Percentiles rank a stretch among this genome's conserved stretches.
These are phyloP conservation scores for Agrochola macilenta DNA, from an alignment of 2,888 invertebrate genomes.

Conservation along the genomic window DNA sequence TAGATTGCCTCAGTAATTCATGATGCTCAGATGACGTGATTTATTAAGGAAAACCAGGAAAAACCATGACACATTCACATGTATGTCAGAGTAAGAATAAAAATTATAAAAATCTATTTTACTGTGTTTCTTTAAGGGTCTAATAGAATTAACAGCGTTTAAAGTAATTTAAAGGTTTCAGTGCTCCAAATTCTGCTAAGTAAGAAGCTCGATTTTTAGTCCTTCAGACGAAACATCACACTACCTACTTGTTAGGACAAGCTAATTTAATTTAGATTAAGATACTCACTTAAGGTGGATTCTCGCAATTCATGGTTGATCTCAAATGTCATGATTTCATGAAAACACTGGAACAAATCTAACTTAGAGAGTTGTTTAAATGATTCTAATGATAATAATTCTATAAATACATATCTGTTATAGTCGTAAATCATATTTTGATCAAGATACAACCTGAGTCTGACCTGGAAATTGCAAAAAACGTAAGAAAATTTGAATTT, in stretches of 20 bases:
- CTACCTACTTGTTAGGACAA: not conserved
- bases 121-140: too few species aligned
- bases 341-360: too few species aligned
- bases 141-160: not conserved
- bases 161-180: not conserved
- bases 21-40: conserved; percentile 18
- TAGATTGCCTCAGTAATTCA: not conserved
- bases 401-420: too few species aligned
- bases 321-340: too few species aligned
- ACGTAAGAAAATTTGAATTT: too few species aligned
- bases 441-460: too few species aligned
- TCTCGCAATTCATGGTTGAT: too few species aligned
- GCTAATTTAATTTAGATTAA: not conserved
- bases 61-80: conserved; percentile 8
- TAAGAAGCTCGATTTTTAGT: not conserved
- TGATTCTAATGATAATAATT: too few species aligned
- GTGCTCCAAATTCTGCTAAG: not conserved
- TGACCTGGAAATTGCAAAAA: too few species aligned
- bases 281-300: too few species aligned
- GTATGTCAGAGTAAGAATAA: not conserved
- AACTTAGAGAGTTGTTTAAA: too few species aligned
- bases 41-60: conserved; percentile 21
- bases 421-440: too few species aligned
- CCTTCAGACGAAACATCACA: not conserved
- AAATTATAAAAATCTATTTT: not conserved